A percentile compares a stretch with the other conserved stretches of the same genome.
Evolutionary conservation across 2,888 invertebrate genomes (phyloP).

Genomic region (Erynnis tages): DNA sequence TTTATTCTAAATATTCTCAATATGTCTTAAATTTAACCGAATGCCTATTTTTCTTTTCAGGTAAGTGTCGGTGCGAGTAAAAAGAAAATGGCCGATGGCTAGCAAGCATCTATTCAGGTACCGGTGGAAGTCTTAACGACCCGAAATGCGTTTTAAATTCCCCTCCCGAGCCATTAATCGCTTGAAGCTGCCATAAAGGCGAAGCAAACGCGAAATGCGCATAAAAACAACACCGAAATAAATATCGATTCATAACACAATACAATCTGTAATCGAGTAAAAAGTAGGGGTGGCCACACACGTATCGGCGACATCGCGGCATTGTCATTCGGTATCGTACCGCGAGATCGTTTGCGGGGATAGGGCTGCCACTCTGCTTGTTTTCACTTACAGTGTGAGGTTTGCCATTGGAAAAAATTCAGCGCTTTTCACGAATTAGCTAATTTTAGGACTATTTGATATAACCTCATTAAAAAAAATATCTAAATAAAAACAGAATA

Average conservation of each 20-base stretch:
- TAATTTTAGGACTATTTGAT: no score
- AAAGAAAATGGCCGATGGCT: background rate
- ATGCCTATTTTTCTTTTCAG: conserved; percentile 48
- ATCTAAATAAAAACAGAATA: no score
- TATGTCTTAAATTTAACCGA: no score
- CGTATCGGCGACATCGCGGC: conserved; percentile 60
- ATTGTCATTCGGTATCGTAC: conserved; percentile 69
- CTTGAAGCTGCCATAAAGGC: conserved; percentile 46
- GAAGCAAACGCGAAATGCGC: conserved; percentile 49
- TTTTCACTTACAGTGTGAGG: no score
- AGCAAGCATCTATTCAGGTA: conserved; percentile 16
- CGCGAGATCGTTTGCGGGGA: conserved; percentile 45
- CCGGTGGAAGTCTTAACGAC: conserved; percentile 59
- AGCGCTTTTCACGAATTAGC: no score
- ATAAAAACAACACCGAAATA: conserved; percentile 69
- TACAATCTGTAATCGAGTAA: conserved; percentile 75
- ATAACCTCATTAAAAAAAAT: no score
- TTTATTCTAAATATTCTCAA: no score
- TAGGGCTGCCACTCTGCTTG: conserved; percentile 43
- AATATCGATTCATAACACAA: conserved; percentile 78
- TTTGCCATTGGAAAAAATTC: no score
- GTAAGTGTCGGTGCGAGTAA: conserved; percentile 49
- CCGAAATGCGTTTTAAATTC: conserved; percentile 67
- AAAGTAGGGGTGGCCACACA: conserved; percentile 70
- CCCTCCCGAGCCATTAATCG: conserved; percentile 51